phyloP scores from a whole-genome alignment of 2,888 invertebrate genomes.

The Caenorhabditis angaria region DNA sequence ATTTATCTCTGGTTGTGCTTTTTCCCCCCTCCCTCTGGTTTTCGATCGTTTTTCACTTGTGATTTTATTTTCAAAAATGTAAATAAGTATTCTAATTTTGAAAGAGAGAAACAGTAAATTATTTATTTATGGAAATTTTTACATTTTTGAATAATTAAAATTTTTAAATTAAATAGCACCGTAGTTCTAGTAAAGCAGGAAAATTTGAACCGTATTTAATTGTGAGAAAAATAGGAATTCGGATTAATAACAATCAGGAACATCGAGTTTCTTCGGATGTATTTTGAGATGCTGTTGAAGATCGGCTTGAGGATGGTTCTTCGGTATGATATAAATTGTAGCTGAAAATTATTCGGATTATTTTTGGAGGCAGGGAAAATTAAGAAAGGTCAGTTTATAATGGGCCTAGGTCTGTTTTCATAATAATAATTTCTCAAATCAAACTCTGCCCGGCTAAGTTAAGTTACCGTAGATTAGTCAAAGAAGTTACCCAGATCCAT shows the following conservation, averaged over 20 bases:
- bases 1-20: background rate
- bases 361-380: too few species aligned
- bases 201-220: constrained; percentile 1
- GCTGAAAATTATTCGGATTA: too few species aligned
- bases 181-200: background rate
- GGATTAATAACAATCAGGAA: constrained; percentile 15
- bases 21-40: too few species aligned
- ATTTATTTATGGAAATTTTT: background rate
- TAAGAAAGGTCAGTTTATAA: too few species aligned
- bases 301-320: constrained; percentile 44
- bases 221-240: background rate
- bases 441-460: too few species aligned
- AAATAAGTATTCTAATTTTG: too few species aligned
- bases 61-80: too few species aligned
- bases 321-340: constrained; percentile 52
- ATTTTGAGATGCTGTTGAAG: constrained; percentile 42
- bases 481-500: too few species aligned
- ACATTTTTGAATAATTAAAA: background rate
- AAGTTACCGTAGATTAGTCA: too few species aligned
- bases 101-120: background rate
- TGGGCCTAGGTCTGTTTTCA: too few species aligned
- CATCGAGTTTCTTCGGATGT: constrained; percentile 44
- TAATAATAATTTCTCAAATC: too few species aligned
- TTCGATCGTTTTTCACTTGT: too few species aligned
- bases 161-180: background rate